phyloP scores from a whole-genome alignment of 1,140 invertebrate genomes.

The Leucophenga varia region DNA sequence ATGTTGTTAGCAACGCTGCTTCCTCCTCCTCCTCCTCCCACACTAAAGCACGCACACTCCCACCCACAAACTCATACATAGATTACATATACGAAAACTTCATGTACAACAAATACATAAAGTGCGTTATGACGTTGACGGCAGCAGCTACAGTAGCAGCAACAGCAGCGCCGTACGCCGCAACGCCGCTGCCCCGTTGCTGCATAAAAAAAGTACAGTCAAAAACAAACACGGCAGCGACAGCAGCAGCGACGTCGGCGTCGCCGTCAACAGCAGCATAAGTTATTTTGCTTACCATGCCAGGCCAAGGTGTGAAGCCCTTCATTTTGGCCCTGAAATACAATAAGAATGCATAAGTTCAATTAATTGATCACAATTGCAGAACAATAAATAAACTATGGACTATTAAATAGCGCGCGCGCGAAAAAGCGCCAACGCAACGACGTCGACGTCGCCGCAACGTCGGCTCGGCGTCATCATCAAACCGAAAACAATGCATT shows the following conservation, averaged over 20 bases:
- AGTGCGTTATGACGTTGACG: slow-evolving; percentile 35
- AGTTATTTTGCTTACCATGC: slow-evolving; percentile 72
- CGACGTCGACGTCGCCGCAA: slow-evolving; percentile 22
- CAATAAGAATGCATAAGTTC: no score
- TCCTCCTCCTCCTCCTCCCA: no score
- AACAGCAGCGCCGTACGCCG: no score
- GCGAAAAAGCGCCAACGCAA: slow-evolving; percentile 49
- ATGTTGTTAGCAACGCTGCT: slow-evolving; percentile 15
- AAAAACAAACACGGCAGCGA: slow-evolving; percentile 40
- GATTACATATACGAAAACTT: no score
- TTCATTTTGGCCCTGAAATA: slow-evolving; percentile 93
- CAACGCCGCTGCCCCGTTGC: slow-evolving; percentile 18
- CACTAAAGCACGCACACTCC: slow-evolving; percentile 11
- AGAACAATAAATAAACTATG: no score
- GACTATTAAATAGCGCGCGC: no score
- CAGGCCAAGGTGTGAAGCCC: slow-evolving; percentile 90
- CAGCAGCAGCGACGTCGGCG: slow-evolving; percentile 24
- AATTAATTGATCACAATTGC: no score
- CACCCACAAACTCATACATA: slow-evolving; percentile 13
- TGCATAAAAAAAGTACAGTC: slow-evolving; percentile 49
- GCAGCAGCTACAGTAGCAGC: slow-evolving; percentile 12
- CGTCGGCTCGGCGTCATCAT: slow-evolving; percentile 4
- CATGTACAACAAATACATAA: slow-evolving; percentile 19
- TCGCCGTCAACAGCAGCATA: slow-evolving; percentile 19
- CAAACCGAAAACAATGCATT: background rate